Percentiles rank a stretch among this genome's conserved stretches.
These are phyloP conservation scores for Progne subis DNA, from an alignment of 2,113 vertebrate species.

Conservation along the genomic window DNA sequence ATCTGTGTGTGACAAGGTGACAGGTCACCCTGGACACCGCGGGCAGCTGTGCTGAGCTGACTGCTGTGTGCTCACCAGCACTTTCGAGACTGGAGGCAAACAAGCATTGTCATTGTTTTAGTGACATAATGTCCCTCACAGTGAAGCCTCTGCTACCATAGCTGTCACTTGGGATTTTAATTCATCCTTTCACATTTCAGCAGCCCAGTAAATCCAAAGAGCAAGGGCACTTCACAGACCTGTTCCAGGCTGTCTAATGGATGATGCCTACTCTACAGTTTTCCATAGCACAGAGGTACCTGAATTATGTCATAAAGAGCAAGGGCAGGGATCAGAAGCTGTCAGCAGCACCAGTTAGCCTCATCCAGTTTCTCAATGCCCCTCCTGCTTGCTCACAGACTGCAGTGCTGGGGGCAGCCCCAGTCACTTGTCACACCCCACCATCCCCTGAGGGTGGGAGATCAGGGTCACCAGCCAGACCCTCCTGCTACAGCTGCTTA, in stretches of 20 bases:
- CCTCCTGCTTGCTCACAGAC: neutral
- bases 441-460: neutral
- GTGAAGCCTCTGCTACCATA: neutral
- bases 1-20: neutral
- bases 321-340: neutral
- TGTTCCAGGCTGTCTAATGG: neutral
- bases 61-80: neutral
- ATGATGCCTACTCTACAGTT: neutral
- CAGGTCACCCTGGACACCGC: neutral
- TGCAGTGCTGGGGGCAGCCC: neutral
- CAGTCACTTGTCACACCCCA: neutral
- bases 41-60: neutral
- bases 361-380: neutral
- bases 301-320: neutral
- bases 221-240: neutral
- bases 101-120: neutral
- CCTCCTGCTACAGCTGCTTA: fast-evolving
- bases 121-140: neutral
- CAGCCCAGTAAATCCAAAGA: neutral
- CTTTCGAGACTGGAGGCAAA: neutral
- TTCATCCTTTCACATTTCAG: neutral
- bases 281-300: neutral
- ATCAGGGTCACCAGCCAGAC: neutral
- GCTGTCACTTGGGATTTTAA: neutral
- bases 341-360: neutral